phyloP scores from a whole-genome alignment of 2,113 vertebrate species.

The Lepus timidus region DNA sequence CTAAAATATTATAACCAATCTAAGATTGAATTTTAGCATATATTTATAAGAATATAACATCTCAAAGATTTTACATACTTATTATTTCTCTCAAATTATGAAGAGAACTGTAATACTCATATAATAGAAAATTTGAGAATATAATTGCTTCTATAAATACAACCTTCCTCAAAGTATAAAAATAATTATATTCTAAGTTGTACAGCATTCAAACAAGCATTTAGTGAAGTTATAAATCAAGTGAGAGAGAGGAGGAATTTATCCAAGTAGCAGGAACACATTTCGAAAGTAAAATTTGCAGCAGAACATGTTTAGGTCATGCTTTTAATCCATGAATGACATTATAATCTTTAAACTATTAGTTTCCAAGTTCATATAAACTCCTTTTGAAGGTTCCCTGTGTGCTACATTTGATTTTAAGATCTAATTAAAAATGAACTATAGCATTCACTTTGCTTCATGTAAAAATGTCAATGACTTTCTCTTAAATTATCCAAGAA shows the following conservation, averaged over 20 bases:
- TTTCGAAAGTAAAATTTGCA: slow-evolving; percentile 62
- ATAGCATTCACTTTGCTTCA: slow-evolving; percentile 43
- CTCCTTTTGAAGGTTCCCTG: neutral
- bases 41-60: neutral
- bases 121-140: neutral
- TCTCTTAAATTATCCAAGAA: slow-evolving; percentile 50
- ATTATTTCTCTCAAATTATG: neutral
- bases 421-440: slow-evolving; percentile 33
- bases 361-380: slow-evolving; percentile 38
- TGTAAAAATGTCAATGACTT: slow-evolving; percentile 57
- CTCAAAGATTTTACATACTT: neutral
- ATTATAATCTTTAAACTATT: slow-evolving; percentile 51
- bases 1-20: neutral
- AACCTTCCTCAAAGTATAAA: neutral
- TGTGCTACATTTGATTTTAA: slow-evolving; percentile 52
- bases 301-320: neutral
- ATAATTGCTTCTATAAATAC: neutral
- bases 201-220: neutral
- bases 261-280: neutral
- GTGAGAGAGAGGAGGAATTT: neutral
- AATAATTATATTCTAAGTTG: neutral
- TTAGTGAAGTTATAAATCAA: neutral
- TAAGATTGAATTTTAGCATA: neutral
- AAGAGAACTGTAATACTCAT: neutral
- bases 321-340: slow-evolving; percentile 43